Percentiles rank a stretch among this genome's conserved stretches.
Evolutionary conservation across 2,797 vertebrate genomes (phyloP).

Genomic region (Podarcis siculus): DNA sequence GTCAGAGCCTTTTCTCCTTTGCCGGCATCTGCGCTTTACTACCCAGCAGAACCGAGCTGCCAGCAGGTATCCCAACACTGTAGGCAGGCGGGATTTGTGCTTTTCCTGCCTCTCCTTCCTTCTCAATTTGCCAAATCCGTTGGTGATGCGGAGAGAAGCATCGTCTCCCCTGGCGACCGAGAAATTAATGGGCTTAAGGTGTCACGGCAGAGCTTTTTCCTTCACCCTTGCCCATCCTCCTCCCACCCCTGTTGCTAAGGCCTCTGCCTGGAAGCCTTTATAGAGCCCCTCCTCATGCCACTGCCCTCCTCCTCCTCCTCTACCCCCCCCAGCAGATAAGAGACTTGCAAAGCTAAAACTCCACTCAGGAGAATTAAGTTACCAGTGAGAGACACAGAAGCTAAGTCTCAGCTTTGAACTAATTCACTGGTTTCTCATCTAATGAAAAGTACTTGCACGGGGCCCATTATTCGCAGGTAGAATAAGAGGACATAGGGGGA

Average conservation of each 20-base stretch:
- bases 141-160: conserved; percentile 15
- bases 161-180: conserved; percentile 17
- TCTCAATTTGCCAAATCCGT: conserved; percentile 41
- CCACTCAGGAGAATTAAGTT: conserved; percentile 21
- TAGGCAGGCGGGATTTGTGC: not conserved
- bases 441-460: not conserved
- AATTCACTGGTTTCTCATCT: not conserved
- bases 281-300: not conserved
- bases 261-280: not conserved
- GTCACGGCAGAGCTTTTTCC: conserved; percentile 23
- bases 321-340: conserved; percentile 3
- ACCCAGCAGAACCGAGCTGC: not conserved
- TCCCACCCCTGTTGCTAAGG: conserved; percentile 13
- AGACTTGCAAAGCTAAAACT: conserved; percentile 14
- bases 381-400: conserved; percentile 1
- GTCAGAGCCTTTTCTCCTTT: not conserved
- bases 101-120: conserved; percentile 29
- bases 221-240: conserved; percentile 3
- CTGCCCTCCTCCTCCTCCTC: not conserved
- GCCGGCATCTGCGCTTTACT: not conserved
- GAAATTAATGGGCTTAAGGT: conserved; percentile 40
- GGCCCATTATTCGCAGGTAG: not conserved
- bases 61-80: not conserved
- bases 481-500: not conserved
- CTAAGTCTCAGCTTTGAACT: conserved; percentile 9